phyloP scores from a whole-genome alignment of 2,797 vertebrate species.

The Chrysocyon brachyurus region DNA sequence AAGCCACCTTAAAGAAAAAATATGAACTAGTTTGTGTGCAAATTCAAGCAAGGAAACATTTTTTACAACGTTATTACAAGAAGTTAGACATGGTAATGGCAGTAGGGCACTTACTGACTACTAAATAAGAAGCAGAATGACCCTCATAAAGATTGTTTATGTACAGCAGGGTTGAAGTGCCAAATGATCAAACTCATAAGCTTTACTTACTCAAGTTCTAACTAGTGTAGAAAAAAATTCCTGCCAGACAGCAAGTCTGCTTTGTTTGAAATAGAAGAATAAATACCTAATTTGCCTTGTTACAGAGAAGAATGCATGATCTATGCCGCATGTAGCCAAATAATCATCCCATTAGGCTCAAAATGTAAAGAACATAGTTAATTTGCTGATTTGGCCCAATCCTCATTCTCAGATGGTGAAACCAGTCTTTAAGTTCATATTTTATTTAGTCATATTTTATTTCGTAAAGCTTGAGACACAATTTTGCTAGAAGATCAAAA shows the following conservation, averaged over 20 bases:
- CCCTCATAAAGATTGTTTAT: conserved; percentile 67
- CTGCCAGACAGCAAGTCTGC: conserved; percentile 85
- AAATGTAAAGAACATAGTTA: conserved; percentile 80
- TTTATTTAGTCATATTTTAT: conserved; percentile 68
- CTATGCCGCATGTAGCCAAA: conserved; percentile 77
- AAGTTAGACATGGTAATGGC: not conserved
- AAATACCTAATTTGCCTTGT: conserved; percentile 85
- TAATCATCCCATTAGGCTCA: conserved; percentile 77
- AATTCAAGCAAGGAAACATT: not conserved
- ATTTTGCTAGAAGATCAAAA: conserved; percentile 46
- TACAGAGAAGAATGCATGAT: conserved; percentile 81
- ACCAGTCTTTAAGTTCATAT: conserved; percentile 68
- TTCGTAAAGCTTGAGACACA: conserved; percentile 55
- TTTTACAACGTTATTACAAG: conserved; percentile 19
- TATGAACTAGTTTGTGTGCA: not conserved
- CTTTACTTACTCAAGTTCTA: conserved; percentile 77
- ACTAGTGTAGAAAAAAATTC: conserved; percentile 68
- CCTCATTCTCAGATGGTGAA: conserved; percentile 66
- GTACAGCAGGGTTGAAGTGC: conserved; percentile 43
- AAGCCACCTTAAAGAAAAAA: not conserved
- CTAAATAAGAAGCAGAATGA: conserved; percentile 32
- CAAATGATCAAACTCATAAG: conserved; percentile 69
- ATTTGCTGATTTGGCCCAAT: conserved; percentile 80
- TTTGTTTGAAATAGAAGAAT: conserved; percentile 83
- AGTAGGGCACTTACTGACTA: conserved; percentile 50